Conservation (phyloP, 1,140 invertebrate species). For the Hyles euphorbiae region DNA sequence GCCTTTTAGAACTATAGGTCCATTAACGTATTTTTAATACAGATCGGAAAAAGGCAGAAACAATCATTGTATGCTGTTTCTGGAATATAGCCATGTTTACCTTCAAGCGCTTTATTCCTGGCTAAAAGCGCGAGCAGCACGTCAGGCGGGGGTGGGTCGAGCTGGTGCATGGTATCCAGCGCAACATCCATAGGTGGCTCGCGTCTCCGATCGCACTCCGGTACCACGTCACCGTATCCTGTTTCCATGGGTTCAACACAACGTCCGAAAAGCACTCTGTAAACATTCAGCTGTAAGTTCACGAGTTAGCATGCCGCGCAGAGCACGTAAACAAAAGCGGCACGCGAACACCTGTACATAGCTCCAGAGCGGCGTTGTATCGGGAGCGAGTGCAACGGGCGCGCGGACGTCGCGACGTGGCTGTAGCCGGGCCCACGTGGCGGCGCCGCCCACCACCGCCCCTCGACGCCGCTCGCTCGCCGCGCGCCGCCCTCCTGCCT, state of each 20-base stretch:
- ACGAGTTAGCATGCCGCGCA: constrained; percentile 22
- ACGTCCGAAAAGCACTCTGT: constrained; percentile 40
- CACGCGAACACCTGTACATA: constrained; percentile 32
- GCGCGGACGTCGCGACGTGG: constrained; percentile 31
- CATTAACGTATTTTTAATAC: too few relatives aligned
- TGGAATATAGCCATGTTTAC: constrained; percentile 65
- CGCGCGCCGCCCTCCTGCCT: constrained; percentile 52
- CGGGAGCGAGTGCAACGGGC: constrained; percentile 35
- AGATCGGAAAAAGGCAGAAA: too few relatives aligned
- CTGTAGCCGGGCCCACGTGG: constrained; percentile 50
- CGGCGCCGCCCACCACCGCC: constrained; percentile 61
- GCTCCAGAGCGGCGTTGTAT: constrained; percentile 21
- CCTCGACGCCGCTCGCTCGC: constrained; percentile 43
- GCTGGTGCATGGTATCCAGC: constrained; percentile 60
- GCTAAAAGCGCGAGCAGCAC: constrained; percentile 88
- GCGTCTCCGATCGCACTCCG: constrained; percentile 40
- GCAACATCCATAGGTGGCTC: constrained; percentile 49
- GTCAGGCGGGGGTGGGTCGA: constrained; percentile 80
- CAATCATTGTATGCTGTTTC: too few relatives aligned
- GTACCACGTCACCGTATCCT: constrained; percentile 52
- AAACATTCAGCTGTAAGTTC: constrained; percentile 33
- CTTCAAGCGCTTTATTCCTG: constrained; percentile 91
- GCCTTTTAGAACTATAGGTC: too few relatives aligned
- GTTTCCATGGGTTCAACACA: constrained; percentile 36
- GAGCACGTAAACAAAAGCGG: constrained; percentile 14